Evolutionary conservation across 2,113 vertebrate species (phyloP).

Genomic region (Nycticebus coucang): DNA sequence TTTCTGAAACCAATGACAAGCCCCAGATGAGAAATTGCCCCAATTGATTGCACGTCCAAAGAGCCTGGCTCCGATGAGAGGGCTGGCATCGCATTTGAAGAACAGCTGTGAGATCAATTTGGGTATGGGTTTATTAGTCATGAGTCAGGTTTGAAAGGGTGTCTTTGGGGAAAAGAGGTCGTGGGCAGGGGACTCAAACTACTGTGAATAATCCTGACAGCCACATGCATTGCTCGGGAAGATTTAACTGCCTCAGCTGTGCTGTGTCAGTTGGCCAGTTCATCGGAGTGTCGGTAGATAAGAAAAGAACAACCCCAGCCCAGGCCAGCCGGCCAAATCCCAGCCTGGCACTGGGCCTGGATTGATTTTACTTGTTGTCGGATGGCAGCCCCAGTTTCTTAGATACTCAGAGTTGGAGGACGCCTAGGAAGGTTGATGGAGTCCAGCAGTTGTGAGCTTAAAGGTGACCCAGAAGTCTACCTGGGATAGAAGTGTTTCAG

Average conservation of each 20-base stretch:
- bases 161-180: conserved; percentile 52
- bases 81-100: conserved; percentile 15
- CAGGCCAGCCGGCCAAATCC: background rate
- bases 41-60: conserved; percentile 24
- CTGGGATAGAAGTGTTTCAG: no score
- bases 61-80: background rate
- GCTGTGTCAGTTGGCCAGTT: background rate
- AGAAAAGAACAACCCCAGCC: background rate
- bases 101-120: conserved; percentile 64
- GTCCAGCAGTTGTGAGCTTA: background rate
- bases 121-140: conserved; percentile 54
- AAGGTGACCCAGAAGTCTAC: background rate
- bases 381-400: background rate
- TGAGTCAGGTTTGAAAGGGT: conserved; percentile 40
- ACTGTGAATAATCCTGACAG: conserved; percentile 50
- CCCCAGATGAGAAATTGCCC: conserved; percentile 29
- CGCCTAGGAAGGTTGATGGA: background rate
- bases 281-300: fast-evolving
- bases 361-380: background rate
- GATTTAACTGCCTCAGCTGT: conserved; percentile 58
- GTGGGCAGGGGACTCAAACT: background rate
- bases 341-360: fast-evolving
- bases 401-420: background rate
- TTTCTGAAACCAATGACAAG: conserved; percentile 44
- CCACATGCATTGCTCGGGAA: background rate